These are phyloP conservation scores for Diabrotica virgifera DNA, from an alignment of 1,140 invertebrate genomes.

Conservation along the genomic window DNA sequence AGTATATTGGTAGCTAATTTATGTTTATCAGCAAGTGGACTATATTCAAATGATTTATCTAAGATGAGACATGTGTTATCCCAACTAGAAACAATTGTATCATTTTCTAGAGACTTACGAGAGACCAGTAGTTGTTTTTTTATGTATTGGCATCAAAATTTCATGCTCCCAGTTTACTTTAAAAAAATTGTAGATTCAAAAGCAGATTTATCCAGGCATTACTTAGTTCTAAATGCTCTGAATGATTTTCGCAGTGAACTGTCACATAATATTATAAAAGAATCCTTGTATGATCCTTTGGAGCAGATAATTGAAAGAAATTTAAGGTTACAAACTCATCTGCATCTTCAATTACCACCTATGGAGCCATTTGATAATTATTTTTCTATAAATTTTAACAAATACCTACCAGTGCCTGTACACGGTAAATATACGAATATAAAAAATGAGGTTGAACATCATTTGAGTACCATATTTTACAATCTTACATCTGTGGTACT, in stretches of 20 bases:
- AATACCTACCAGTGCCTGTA: slow-evolving; percentile 34
- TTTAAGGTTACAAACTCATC: slow-evolving; percentile 84
- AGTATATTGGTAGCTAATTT: slow-evolving; percentile 64
- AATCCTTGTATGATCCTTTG: slow-evolving; percentile 66
- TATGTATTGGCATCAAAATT: slow-evolving; percentile 78
- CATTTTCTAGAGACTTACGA: slow-evolving; percentile 59
- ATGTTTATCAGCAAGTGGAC: slow-evolving; percentile 62
- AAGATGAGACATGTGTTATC: slow-evolving; percentile 57
- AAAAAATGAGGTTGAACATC: slow-evolving; percentile 76
- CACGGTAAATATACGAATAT: slow-evolving; percentile 39
- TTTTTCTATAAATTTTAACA: slow-evolving; percentile 36
- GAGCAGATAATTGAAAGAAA: slow-evolving; percentile 89
- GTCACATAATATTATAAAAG: slow-evolving; percentile 47
- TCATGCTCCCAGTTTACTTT: slow-evolving; percentile 72
- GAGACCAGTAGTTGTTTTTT: slow-evolving; percentile 70
- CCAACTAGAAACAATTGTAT: slow-evolving; percentile 61
- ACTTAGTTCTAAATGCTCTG: slow-evolving; percentile 65
- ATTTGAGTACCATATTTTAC: slow-evolving; percentile 94
- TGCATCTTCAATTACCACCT: slow-evolving; percentile 82
- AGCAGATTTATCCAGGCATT: slow-evolving; percentile 59
- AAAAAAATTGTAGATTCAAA: slow-evolving; percentile 64
- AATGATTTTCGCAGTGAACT: slow-evolving; percentile 55
- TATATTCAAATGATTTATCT: slow-evolving; percentile 53
- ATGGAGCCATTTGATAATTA: slow-evolving; percentile 42
- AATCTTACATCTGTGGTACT: slow-evolving; percentile 95